Base-by-base conservation (phyloP, 2,888 invertebrate genomes). In the Clitarchus hookeri region DNA sequence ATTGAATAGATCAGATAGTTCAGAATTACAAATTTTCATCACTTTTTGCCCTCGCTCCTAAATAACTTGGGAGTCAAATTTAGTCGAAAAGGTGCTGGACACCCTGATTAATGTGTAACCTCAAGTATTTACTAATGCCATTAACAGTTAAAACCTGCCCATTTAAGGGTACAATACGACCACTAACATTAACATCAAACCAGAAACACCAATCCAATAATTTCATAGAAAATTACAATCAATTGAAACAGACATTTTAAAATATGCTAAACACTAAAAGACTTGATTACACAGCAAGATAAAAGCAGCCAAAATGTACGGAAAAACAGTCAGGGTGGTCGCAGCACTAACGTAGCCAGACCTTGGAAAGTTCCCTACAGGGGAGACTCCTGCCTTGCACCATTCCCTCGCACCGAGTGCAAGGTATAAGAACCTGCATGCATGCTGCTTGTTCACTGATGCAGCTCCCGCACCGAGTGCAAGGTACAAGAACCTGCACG, bases 161-260 rank as follows among this genome's bases (percentile, higher is more conserved):
- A 65, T 65, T 23, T 65, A 19, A 65, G n/a, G n/a, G 3, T 23
- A 16, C 11, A 65, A n/a, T 23, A 65, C 65, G 19, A 65, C n/a
- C 65, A 65, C 65, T 23, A 65, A 65, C 65, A 48, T 65, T n/a
- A 65, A 65, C 65, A 65, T 65, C 65, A 65, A 65, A 65, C 65
- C 65, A 19, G n/a, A 65, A 65, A 65, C 65, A 65, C n/a, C 65
- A 65, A 65, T 48, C n/a, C 65, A 65, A 8, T 65, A n/a, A 65
- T 65, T 65, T 48, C 48, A 48, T 16, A 65, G 65, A n/a, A 65
- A 65, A 36, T 36, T n/a, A 65, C 65, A 65, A 65, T 65, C 65
- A 65, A 19, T n/a, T 16, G 19, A 48, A 48, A 11, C 4, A 6
- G 48, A 48, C 48, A 65, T 23, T n/a, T 65, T 65, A n/a, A 48